Evolutionary conservation across 2,113 vertebrate genomes (phyloP).

Genomic region (Paradoxurus hermaphroditus): DNA sequence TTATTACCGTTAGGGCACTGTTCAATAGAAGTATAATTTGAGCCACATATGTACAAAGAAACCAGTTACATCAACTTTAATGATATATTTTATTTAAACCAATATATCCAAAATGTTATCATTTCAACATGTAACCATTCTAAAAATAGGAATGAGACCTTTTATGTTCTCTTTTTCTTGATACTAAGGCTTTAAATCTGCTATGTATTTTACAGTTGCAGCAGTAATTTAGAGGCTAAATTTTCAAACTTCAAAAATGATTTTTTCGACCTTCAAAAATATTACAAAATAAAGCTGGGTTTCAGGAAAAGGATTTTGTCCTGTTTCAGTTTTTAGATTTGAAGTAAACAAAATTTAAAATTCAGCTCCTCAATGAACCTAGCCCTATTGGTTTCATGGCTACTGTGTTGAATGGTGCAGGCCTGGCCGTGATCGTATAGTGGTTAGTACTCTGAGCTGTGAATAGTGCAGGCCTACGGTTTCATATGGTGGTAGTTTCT

Average conservation of each 20-base stretch:
- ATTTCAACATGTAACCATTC: not conserved
- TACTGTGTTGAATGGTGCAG: not conserved
- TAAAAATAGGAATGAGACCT: not conserved
- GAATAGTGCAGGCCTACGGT: not conserved
- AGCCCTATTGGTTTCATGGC: not conserved
- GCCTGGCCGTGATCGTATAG: too few species aligned
- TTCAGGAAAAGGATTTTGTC: not conserved
- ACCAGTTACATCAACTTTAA: not conserved
- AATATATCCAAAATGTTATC: not conserved
- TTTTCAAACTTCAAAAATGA: not conserved
- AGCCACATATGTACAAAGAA: not conserved
- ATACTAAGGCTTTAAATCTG: not conserved
- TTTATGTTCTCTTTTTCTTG: not conserved
- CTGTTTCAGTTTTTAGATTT: conserved; percentile 8
- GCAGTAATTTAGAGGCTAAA: not conserved
- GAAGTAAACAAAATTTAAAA: not conserved
- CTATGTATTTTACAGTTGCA: not conserved
- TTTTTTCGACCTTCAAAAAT: not conserved
- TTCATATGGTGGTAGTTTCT: not conserved
- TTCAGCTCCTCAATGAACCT: not conserved
- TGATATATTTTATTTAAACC: not conserved
- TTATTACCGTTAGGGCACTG: not conserved
- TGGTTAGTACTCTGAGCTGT: too few species aligned
- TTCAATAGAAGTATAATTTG: conserved; percentile 13
- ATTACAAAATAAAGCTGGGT: not conserved